Conservation (phyloP, 2,797 vertebrate species). For the Peromyscus aztecus region DNA sequence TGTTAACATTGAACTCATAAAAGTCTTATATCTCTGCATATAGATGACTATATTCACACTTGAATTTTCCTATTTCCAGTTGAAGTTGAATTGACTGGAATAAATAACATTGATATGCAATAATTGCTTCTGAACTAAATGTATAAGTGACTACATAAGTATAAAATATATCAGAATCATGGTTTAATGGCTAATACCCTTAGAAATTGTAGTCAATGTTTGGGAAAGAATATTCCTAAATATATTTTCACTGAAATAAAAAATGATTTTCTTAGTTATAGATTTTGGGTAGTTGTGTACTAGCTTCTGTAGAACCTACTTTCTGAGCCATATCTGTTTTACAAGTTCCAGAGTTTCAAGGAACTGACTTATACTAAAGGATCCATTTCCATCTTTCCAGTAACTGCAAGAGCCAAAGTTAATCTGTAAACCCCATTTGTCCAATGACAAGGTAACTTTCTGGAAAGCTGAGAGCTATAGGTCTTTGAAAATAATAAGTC, state of each 20-base stretch:
- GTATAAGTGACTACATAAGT: not conserved
- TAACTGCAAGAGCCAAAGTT: not conserved
- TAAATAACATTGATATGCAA: not conserved
- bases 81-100: not conserved
- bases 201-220: not conserved
- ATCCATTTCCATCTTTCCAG: not conserved
- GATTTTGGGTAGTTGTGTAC: not conserved
- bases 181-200: not conserved
- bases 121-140: not conserved
- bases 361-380: not conserved
- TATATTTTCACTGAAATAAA: conserved; percentile 14
- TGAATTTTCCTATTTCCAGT: not conserved
- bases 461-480: not conserved
- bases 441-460: not conserved
- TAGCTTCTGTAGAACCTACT: not conserved
- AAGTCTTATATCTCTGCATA: not conserved
- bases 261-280: not conserved
- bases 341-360: not conserved
- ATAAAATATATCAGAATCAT: not conserved
- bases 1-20: not conserved
- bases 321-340: not conserved
- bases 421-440: not conserved
- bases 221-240: not conserved
- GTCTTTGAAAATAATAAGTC: not conserved
- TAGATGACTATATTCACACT: not conserved